Base-by-base conservation (phyloP, 2,113 vertebrate species). In the Cyprinodon brontotheroides region DNA sequence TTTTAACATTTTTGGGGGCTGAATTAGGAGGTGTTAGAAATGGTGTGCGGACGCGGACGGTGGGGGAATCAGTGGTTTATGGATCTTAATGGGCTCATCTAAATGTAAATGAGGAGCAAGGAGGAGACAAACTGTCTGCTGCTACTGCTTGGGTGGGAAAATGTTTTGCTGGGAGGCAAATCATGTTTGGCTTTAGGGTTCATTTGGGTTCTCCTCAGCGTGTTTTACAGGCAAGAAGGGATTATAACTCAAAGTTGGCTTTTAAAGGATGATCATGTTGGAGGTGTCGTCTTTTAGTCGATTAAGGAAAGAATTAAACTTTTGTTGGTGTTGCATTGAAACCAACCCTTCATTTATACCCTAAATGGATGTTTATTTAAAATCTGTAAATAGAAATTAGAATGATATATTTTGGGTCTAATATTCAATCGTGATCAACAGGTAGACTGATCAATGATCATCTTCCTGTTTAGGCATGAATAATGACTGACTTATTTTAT, bases 61-160 rank as follows among this genome's bases (percentile, higher is more conserved):
- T 37, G 2, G 13, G 65, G 62, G 43, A 63, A 40, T 15, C 53
- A 61, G 39, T 69, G 47, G 20, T 81, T 89, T 85, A 76, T 78
- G 79, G 81, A 48, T 87, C 73, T 78, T 89, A 91, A 92, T 86
- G 83, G 76, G 39, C 86, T 91, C 88, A 80, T 92, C 91, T 92
- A 92, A 90, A 91, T 92, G 91, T 81, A 92, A 91, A 92, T 92
- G 88, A 91, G 88, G 4, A 3, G 0, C 1, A 36, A 57, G 80
- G 70, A 69, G 50, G 45, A 64, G 62, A 71, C 53, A 48, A 69
- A 60, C 66, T 66, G 36, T 77, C 67, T 65, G 39, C 40, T 62
- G 37, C 67, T 57, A 66, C 69, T 70, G 67, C 68, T 61, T 59
- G 68, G 41, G 40, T 62, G 61, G 64, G 66, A 68, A 48, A 50